Base-by-base conservation (phyloP, 2,888 invertebrate species). In the Neoaliturus tenellus region DNA sequence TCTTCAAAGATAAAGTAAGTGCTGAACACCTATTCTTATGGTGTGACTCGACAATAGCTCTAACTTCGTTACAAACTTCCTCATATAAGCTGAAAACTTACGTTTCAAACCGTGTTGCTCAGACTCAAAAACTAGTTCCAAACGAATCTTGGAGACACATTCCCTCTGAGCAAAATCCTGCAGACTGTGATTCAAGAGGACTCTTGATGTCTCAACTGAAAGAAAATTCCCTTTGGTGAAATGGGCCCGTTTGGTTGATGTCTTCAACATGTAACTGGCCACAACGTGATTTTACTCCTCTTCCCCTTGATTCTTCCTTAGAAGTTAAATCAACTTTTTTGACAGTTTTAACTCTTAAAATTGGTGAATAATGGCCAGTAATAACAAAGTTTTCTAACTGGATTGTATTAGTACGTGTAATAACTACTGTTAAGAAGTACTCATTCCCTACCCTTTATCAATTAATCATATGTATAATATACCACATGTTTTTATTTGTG, bases 61-160 rank as follows among this genome's bases (percentile, higher is more conserved):
- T 39, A n/a, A 39, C 71, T 17, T 71, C 41, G 71, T 23, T 71
- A n/a, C 31, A 39, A 23, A 39, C 41, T 6, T 41, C 71, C 20
- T 20, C 71, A 4, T 23, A 71, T 23, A 1, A 20, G 20, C 20
- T 71, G 1, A 71, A 71, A 20, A 71, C 71, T 4, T 71, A 39
- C 14, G 71, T 71, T 1, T 17, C 39, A 12, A 71, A 71, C 23
- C 20, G 39, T 17, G 35, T 71, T 23, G 35, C 71, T 8, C 71
- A 71, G 20, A n/a, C 41, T 2, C 71, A 71, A 71, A 41, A 71
- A 39, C 41, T 71, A 10, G 71, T 71, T 6, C 35, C 71, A 4
- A 41, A 2, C 5, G 4, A 71, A 3, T 71, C n/a, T 3, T 71
- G 71, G 71, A 17, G 41, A 20, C 23, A 71, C 41, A 71, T 71